Percentiles rank a stretch among this genome's conserved stretches.
Conservation (phyloP, 2,113 vertebrate species). For the Montifringilla adamsi region DNA sequence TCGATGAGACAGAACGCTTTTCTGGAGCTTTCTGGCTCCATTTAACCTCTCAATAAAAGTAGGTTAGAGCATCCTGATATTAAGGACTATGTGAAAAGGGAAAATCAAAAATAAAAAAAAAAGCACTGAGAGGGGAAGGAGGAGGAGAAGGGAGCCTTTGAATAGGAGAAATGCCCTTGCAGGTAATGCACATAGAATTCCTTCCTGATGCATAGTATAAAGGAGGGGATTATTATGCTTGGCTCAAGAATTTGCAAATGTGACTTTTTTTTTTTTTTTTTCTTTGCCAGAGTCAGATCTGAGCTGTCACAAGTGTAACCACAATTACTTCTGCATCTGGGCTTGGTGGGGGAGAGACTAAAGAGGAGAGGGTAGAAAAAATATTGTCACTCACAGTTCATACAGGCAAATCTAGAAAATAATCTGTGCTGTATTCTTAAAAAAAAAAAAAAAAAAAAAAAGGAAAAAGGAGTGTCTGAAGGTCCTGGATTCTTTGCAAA, state of each 20-base stretch:
- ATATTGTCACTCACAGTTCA: neutral
- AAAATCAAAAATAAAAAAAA: neutral
- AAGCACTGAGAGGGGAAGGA: accelerated
- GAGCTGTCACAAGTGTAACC: neutral
- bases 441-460: neutral
- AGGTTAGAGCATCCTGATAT: neutral
- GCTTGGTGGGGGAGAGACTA: accelerated
- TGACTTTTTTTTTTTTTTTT: neutral
- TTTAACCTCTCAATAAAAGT: constrained; percentile 58
- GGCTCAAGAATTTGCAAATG: neutral
- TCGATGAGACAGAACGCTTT: constrained; percentile 24
- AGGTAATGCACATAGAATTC: neutral
- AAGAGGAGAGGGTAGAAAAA: neutral
- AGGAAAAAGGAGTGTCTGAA: neutral
- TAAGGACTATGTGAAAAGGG: neutral
- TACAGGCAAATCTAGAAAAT: neutral
- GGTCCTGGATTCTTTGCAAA: neutral
- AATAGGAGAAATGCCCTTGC: neutral
- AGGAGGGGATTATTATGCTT: neutral
- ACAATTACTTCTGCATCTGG: neutral
- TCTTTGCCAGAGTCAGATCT: neutral
- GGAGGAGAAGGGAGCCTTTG: neutral
- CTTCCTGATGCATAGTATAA: neutral
- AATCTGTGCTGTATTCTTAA: neutral
- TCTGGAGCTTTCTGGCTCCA: constrained; percentile 45